These are phyloP conservation scores for Balaenoptera acutorostrata DNA, from an alignment of 2,113 vertebrate species.

Conservation along the genomic window DNA sequence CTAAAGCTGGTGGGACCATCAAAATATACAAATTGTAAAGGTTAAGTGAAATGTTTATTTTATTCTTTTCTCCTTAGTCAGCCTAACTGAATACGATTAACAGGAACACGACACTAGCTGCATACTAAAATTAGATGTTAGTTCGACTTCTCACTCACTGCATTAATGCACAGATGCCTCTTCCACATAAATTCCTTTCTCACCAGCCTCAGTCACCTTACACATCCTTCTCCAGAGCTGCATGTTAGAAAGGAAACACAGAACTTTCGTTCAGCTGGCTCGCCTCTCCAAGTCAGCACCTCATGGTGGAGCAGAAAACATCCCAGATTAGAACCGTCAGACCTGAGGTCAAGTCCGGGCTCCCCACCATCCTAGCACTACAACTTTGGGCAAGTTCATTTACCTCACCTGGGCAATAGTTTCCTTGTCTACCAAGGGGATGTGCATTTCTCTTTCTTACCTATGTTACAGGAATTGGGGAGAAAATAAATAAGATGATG, in stretches of 20 bases:
- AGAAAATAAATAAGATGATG: not conserved
- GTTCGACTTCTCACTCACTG: constrained; percentile 42
- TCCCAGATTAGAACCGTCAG: not conserved
- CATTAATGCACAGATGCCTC: constrained; percentile 53
- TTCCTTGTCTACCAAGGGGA: not conserved
- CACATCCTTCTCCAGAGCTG: not conserved
- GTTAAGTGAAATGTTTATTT: constrained; percentile 75
- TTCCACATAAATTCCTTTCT: constrained; percentile 47
- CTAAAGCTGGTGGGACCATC: constrained; percentile 49
- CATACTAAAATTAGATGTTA: constrained; percentile 73
- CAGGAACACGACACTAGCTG: constrained; percentile 51
- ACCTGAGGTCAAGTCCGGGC: not conserved
- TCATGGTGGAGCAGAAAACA: not conserved
- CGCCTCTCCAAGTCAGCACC: not conserved
- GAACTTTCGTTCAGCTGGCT: not conserved
- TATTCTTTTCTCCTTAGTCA: constrained; percentile 64
- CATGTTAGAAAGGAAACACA: not conserved
- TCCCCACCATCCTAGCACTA: not conserved
- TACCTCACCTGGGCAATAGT: not conserved
- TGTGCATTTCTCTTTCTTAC: not conserved
- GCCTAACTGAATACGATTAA: constrained; percentile 69
- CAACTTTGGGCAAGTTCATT: not conserved
- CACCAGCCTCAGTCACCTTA: not conserved
- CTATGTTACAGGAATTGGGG: not conserved
- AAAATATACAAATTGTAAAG: constrained; percentile 64